These are phyloP conservation scores for Malacosoma neustria DNA, from an alignment of 2,888 invertebrate genomes.

Conservation along the genomic window DNA sequence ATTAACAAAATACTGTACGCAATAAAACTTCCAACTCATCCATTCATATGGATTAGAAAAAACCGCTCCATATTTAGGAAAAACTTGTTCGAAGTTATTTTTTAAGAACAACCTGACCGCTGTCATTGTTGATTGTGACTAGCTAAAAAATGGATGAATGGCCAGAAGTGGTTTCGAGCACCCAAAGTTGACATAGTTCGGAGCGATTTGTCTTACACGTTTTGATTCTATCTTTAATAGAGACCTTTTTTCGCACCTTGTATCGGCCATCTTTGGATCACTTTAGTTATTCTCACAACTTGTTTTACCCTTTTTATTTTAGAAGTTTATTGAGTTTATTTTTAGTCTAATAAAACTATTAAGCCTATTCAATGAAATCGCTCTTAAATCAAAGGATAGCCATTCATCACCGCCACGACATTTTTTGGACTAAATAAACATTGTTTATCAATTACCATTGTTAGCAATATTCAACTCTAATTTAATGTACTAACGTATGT, in stretches of 20 bases:
- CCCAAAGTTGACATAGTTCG: slow-evolving; percentile 59
- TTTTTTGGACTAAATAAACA: slow-evolving; percentile 36
- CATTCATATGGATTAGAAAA: slow-evolving; percentile 40
- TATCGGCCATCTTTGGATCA: slow-evolving; percentile 14
- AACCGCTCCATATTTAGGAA: slow-evolving; percentile 33
- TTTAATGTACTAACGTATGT: slow-evolving; percentile 11
- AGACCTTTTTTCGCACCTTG: slow-evolving; percentile 56
- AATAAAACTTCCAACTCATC: slow-evolving; percentile 46
- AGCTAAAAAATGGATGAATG: slow-evolving; percentile 64
- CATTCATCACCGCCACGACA: slow-evolving; percentile 61
- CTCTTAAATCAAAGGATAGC: slow-evolving; percentile 54
- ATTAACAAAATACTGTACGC: slow-evolving; percentile 56
- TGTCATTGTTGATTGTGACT: slow-evolving; percentile 61
- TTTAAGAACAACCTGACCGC: slow-evolving; percentile 61
- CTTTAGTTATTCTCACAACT: neutral
- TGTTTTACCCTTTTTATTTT: too few relatives aligned
- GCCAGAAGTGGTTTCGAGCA: slow-evolving; percentile 40
- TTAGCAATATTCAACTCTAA: slow-evolving; percentile 31
- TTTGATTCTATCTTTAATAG: slow-evolving; percentile 52
- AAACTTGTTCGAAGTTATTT: slow-evolving; percentile 40
- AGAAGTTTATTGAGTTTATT: too few relatives aligned
- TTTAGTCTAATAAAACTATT: too few relatives aligned
- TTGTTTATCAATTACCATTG: slow-evolving; percentile 19
- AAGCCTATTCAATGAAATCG: slow-evolving; percentile 40
- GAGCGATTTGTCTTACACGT: slow-evolving; percentile 65